phyloP scores from a whole-genome alignment of 2,113 vertebrate species.

The Ceyx cyanopectus region DNA sequence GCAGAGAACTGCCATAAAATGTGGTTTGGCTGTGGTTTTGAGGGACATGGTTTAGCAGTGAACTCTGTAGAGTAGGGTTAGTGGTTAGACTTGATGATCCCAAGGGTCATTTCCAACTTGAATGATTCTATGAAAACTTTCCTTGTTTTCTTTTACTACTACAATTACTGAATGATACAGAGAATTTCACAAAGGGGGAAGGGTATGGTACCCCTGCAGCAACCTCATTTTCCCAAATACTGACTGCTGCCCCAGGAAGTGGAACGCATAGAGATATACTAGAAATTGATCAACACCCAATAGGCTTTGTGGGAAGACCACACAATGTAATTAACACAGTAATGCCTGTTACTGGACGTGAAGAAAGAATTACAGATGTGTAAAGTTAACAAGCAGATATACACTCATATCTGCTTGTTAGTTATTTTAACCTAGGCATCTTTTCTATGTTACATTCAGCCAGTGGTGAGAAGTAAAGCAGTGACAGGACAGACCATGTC shows the following conservation, averaged over 20 bases:
- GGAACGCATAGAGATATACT: background rate
- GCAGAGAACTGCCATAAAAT: background rate
- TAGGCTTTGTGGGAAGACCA: background rate
- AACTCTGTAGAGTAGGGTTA: too few relatives aligned
- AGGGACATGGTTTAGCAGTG: too few relatives aligned
- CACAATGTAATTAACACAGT: background rate
- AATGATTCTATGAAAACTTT: background rate
- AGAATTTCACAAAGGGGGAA: background rate
- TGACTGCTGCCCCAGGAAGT: background rate
- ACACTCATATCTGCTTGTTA: background rate
- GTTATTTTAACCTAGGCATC: background rate
- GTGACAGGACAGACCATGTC: background rate
- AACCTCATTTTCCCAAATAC: background rate
- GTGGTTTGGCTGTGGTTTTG: too few relatives aligned
- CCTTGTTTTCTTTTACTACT: background rate
- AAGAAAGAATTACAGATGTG: background rate
- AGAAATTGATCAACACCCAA: background rate
- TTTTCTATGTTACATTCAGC: background rate
- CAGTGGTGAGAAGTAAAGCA: background rate
- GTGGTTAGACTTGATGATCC: too few relatives aligned
- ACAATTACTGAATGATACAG: too few relatives aligned
- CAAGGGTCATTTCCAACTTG: too few relatives aligned
- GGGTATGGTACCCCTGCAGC: background rate
- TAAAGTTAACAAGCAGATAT: background rate
- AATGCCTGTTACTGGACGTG: background rate